These are phyloP conservation scores for Neolamprologus cancellatus DNA, from an alignment of 2,113 vertebrate species.

Conservation along the genomic window DNA sequence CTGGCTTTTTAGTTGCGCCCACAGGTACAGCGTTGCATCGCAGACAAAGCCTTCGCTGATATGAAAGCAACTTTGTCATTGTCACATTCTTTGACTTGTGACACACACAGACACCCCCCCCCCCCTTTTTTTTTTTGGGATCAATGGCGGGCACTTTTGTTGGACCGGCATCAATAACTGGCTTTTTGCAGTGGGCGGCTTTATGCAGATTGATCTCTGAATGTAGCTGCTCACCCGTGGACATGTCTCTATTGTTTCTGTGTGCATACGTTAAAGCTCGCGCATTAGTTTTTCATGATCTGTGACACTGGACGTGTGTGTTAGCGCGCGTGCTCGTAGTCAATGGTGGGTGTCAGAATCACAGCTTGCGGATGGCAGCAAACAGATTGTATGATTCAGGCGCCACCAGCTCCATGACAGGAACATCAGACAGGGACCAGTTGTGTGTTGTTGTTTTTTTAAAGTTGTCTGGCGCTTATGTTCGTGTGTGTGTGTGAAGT, in stretches of 20 bases:
- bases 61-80: constrained; percentile 2
- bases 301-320: not conserved
- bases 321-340: not conserved
- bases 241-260: constrained; percentile 2
- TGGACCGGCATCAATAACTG: not conserved
- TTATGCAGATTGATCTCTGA: constrained; percentile 33
- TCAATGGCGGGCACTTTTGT: constrained; percentile 33
- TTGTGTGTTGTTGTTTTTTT: not conserved
- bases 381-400: constrained; percentile 54
- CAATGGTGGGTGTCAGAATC: constrained; percentile 26
- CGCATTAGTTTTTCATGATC: not conserved
- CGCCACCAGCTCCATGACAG: constrained; percentile 17
- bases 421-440: not conserved
- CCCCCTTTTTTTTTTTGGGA: not conserved
- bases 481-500: too few species aligned
- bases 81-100: not conserved
- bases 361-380: constrained; percentile 47
- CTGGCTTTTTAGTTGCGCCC: constrained; percentile 11
- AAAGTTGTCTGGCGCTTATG: not conserved
- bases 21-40: constrained; percentile 31
- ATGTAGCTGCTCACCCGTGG: constrained; percentile 14
- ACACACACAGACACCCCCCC: not conserved
- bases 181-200: constrained; percentile 11
- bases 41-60: not conserved
- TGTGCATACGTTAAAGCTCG: not conserved